phyloP scores from a whole-genome alignment of 2,113 vertebrate genomes.

The Hassar affinis region DNA sequence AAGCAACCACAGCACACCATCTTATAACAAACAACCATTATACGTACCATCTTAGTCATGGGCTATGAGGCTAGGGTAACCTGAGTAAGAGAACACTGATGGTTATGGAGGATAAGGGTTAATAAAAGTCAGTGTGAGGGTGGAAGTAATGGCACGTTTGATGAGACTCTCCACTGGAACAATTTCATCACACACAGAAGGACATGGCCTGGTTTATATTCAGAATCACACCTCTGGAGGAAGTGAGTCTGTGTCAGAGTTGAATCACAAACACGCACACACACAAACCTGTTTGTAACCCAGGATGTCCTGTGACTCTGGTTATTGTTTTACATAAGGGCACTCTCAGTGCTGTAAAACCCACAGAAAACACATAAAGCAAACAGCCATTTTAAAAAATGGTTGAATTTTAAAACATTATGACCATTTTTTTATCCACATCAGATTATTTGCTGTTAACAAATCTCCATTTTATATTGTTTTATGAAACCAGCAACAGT shows the following conservation, averaged over 20 bases:
- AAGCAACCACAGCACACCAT: background rate
- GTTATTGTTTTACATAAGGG: slow-evolving; percentile 15
- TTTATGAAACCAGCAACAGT: background rate
- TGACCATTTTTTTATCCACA: background rate
- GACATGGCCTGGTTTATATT: slow-evolving; percentile 39
- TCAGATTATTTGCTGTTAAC: background rate
- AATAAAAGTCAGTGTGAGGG: background rate
- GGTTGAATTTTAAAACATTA: background rate
- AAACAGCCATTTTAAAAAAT: background rate
- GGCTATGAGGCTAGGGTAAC: background rate
- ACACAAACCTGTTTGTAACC: slow-evolving; percentile 6
- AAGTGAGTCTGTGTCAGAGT: slow-evolving; percentile 13
- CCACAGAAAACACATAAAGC: background rate
- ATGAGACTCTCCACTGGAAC: slow-evolving; percentile 3
- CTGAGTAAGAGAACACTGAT: background rate
- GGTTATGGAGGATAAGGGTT: background rate
- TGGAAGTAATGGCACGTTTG: background rate
- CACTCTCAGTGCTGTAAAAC: slow-evolving; percentile 12
- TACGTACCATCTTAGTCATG: background rate
- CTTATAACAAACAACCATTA: background rate
- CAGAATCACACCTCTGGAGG: slow-evolving; percentile 22
- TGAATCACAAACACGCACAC: background rate
- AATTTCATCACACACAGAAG: slow-evolving; percentile 24
- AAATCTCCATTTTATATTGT: background rate
- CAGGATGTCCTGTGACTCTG: background rate